A percentile compares a stretch with the other conserved stretches of the same genome.
These are phyloP conservation scores for Bettongia penicillata DNA, from an alignment of 2,113 vertebrate species.

Conservation along the genomic window DNA sequence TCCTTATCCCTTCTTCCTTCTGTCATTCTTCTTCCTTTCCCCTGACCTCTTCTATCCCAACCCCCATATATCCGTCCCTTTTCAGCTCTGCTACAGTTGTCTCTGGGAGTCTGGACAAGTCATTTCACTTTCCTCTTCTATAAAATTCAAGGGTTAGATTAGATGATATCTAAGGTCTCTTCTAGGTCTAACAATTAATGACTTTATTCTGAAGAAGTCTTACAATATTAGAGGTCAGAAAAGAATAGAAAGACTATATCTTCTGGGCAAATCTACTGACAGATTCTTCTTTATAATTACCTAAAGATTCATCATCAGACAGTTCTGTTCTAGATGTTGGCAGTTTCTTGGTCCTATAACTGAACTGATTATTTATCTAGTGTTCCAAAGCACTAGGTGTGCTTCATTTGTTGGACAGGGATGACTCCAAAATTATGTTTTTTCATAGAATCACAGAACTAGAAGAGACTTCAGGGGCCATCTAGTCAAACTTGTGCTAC, in stretches of 20 bases:
- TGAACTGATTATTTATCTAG: neutral
- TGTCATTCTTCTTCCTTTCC: neutral
- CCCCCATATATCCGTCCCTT: neutral
- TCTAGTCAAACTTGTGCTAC: neutral
- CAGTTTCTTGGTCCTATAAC: neutral
- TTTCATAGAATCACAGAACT: neutral
- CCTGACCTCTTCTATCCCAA: neutral
- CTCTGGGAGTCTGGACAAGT: neutral
- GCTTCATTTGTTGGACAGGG: neutral
- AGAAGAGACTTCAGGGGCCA: neutral
- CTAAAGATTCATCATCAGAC: slow-evolving; percentile 1
- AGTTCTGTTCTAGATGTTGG: neutral
- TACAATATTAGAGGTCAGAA: slow-evolving; percentile 26
- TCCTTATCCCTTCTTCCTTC: neutral
- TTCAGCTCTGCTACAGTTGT: neutral
- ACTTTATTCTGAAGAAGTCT: slow-evolving; percentile 16
- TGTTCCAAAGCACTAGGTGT: neutral
- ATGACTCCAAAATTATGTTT: neutral
- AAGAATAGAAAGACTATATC: slow-evolving; percentile 15
- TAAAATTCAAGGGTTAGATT: neutral
- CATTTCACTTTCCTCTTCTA: neutral
- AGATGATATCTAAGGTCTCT: neutral
- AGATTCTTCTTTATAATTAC: slow-evolving; percentile 7
- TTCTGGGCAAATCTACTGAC: neutral
- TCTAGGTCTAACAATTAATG: neutral